Percentiles rank a stretch among this genome's conserved stretches.
phyloP scores from a whole-genome alignment of 2,113 vertebrate species.

The Gorsachius goisagi region DNA sequence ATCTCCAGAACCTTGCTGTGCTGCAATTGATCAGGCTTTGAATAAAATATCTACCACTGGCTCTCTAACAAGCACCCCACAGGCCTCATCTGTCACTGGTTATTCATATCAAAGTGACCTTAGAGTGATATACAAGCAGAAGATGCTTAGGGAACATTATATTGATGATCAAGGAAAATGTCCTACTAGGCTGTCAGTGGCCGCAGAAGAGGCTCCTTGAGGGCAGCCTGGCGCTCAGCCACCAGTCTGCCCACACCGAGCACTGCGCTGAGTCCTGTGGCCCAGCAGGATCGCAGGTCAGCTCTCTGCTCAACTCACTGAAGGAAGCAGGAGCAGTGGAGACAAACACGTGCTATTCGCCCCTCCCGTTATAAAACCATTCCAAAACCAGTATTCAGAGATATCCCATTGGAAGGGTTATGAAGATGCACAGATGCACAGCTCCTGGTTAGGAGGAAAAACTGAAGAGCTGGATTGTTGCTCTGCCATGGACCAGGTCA shows the following conservation, averaged over 20 bases:
- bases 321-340: background rate
- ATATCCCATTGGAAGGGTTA: background rate
- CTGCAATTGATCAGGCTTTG: background rate
- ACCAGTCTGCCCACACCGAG: background rate
- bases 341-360: accelerated
- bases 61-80: constrained; percentile 13
- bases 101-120: constrained; percentile 37
- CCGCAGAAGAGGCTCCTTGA: background rate
- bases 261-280: accelerated
- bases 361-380: background rate
- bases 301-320: background rate
- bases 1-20: constrained; percentile 15
- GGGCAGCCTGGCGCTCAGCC: background rate
- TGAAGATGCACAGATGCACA: background rate
- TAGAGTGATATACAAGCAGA: background rate
- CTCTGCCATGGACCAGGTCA: background rate
- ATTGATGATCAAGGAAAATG: constrained; percentile 2
- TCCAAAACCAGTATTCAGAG: background rate
- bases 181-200: background rate
- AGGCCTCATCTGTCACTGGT: constrained; percentile 23
- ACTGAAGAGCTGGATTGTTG: background rate
- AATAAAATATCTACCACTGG: background rate
- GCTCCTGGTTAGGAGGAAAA: background rate
- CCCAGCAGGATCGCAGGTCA: background rate
- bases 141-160: background rate